phyloP scores from a whole-genome alignment of 2,113 vertebrate genomes.

The Suricata suricatta region DNA sequence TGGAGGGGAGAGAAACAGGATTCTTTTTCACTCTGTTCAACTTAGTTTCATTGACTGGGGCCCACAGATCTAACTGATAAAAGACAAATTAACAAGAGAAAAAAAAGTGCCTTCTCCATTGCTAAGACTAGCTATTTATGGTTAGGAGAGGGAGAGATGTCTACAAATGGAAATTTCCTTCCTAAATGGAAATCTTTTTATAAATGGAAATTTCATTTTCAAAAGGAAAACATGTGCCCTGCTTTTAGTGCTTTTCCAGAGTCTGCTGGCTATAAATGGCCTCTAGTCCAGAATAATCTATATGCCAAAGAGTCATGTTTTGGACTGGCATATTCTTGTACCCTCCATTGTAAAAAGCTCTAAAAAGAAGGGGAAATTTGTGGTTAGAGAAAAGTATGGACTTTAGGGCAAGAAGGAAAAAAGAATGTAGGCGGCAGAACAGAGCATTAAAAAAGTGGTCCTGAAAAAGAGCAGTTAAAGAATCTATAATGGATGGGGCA shows the following conservation, averaged over 20 bases:
- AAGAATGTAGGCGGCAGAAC: background rate
- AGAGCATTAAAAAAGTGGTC: background rate
- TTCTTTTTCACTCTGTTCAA: background rate
- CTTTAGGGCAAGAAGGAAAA: background rate
- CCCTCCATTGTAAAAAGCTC: background rate
- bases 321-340: background rate
- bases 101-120: background rate
- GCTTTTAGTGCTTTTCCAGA: background rate
- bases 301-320: background rate
- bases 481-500: background rate
- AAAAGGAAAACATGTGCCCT: background rate
- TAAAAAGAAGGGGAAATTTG: conserved; percentile 23
- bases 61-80: background rate
- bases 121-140: background rate
- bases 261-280: background rate
- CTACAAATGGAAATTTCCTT: background rate
- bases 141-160: background rate
- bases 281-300: background rate
- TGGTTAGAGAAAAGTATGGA: background rate
- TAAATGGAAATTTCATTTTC: background rate
- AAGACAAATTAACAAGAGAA: background rate
- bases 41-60: background rate
- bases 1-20: background rate
- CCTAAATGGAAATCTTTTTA: background rate
- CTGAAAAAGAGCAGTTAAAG: conserved; percentile 10